Base-by-base conservation (phyloP, 2,888 invertebrate genomes). In the Phengaris alcon region DNA sequence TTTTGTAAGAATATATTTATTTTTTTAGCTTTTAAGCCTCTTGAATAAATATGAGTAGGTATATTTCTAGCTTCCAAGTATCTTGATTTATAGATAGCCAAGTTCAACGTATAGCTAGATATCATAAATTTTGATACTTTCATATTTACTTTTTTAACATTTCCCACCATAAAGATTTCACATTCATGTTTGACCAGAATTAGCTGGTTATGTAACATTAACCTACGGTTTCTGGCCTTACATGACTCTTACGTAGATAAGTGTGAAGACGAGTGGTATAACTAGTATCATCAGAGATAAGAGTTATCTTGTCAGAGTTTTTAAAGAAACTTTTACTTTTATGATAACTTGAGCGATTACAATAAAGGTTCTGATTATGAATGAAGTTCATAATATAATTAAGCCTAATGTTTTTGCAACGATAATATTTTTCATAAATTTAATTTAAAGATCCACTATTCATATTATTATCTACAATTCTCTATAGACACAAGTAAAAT, bases 221-320 rank as follows among this genome's bases (percentile, higher is more conserved):
- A 35, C 35, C 6, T 52, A 70, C 51, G 70, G 72, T 35, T 35
- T 54, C 44, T 35, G 72, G 22, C 35, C 72, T 22, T 22, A 48
- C 69, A 3, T 69, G 6, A 52, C 52, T 52, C 73, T 68, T 74
- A 10, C 44, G 57, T 22, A 64, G 59, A 64, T 22, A 64, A 64
- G 44, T 64, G 64, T 64, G 64, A 35, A 64, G 6, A 8, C 3
- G 52, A 57, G 22, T 59, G 22, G 22, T 59, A 10, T 59, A 15
- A 59, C 10, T 55, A 55, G 55, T 59, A 10, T 59, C 22, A 59
- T 59, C n/a, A 46, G 6, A 74, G 54, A 13, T 74, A 51, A 69
- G 35, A 74, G 75, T 57, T 52, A 73, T 64, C n/a, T 69, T 12
- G 64, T 57, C 57, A 51, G 72, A 69, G 35, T 8, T 51, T 69